Evolutionary conservation across 1,140 invertebrate species (phyloP), one percentile per base, ranked within the genome.

Genomic region (Cyphomyrmex costatus): DNA sequence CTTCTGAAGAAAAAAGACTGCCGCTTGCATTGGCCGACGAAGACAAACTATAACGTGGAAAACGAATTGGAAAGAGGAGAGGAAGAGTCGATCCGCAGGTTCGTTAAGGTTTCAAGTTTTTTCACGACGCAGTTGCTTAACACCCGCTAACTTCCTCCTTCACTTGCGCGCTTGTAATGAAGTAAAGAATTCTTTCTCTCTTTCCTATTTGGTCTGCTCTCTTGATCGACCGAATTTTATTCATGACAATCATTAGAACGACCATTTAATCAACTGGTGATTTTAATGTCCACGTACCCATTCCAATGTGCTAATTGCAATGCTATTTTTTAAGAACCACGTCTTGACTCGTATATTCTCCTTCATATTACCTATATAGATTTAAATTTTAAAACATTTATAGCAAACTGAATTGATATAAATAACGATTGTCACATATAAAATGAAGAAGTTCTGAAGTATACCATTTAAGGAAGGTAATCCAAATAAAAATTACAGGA

Each of bases 101-200:
- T 86, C 87, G 78, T 90, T 92, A 87, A 92, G 88, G 79, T 90
- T 92, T 42, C 84, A 79, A 90, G 76, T 90, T 87, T 91, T 88
- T 92, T 87, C 86, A 46, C 63, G 36, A 65, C 61, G 36, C 73
- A 85, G 85, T 85, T 89, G 78, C 70, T 90, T 86, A 86, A 89
- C 88, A 84, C 83, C 76, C 78, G 82, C 73, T 87, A 51, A 66
- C 19, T 30, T 79, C 51, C 86, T 84, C 86, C 83, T 88, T 61
- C 88, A 53, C 77, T 77, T 79, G 61, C n/a, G 16, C 49, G 65
- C 82, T 65, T 10, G 14, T 83, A 58, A 85, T 74, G 88, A 85
- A 78, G 56, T 68, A 46, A 63, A 78, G 71, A 71, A 42, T 21
- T 85, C 33, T 80, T 58, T 46, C 49, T 70, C 30, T 66, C 56